Base-by-base conservation (phyloP, 2,797 vertebrate species). In the Xenentodon cancila region DNA sequence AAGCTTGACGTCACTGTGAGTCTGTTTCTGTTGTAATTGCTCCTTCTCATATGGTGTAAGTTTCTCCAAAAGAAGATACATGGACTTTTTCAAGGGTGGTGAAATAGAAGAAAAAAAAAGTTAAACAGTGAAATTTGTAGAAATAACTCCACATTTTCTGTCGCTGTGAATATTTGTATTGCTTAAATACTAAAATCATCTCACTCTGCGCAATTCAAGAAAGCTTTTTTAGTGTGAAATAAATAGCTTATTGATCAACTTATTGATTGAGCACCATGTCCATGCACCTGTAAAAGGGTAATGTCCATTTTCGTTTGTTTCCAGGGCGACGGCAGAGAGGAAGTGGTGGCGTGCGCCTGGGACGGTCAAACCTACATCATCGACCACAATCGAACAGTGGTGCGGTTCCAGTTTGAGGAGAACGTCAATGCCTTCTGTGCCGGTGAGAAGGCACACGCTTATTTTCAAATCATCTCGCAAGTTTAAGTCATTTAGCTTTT, bases 291-390 rank as follows among this genome's bases (percentile, higher is more conserved):
- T 40, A 1, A 40, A 16, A 40, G 13, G 12, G 13, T 17, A 17
- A 44, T 13, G 7, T 17, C 7, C 19, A 8, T 21, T 4, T 11
- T 0, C 52, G 20, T 54, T 47, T 56, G 34, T 13, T 62, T 86
- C 32, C 84, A 99, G 98, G 96, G 97, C 21, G 96, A 99, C 0
- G 97, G 97, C 34, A 91, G 93, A 0, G 98, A 99, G 75, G 98
- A 99, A 82, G 98, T 99, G 74, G 95, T 99, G 0, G 98, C 97
- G 0, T 99, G 97, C 48, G 97, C 97, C 0, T 99, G 97, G 97
- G 97, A 99, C 0, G 98, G 98, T 13, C 98, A 99, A 82, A 99
- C 97, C 0, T 99, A 99, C 71, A 97, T 99, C 79, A 98, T 99
- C 0, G 97, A 99, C 86, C 97, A 99, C 79, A 95, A 95, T 19